Percentiles rank a stretch among this genome's conserved stretches.
Conservation (phyloP, 2,113 vertebrate species). For the Channa argus region DNA sequence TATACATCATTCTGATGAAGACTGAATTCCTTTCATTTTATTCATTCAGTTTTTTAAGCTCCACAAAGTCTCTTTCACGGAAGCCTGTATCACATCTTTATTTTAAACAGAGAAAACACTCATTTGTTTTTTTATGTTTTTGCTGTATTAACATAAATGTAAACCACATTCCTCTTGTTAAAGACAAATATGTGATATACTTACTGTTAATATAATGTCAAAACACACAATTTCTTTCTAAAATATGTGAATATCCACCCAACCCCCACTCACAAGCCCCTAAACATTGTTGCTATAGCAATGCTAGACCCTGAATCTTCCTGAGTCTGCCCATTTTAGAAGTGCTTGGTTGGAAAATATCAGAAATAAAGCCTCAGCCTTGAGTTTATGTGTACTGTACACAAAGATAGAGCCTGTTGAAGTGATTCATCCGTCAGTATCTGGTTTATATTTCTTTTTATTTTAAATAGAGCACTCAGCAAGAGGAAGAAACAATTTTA, state of each 20-base stretch:
- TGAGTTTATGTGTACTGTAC: constrained; percentile 42
- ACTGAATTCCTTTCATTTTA: too few species aligned
- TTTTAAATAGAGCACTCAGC: neutral
- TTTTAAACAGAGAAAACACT: too few species aligned
- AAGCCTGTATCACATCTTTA: too few species aligned
- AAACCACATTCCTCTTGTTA: too few species aligned
- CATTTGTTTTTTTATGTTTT: too few species aligned
- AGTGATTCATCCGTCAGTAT: neutral
- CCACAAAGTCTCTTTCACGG: too few species aligned
- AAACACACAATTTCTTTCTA: neutral
- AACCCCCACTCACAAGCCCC: constrained; percentile 35
- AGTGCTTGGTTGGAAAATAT: constrained; percentile 21
- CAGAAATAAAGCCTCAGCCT: constrained; percentile 43
- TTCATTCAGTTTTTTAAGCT: too few species aligned
- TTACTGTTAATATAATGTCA: neutral
- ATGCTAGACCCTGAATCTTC: constrained; percentile 59
- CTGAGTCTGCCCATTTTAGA: constrained; percentile 19
- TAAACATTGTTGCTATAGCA: constrained; percentile 74
- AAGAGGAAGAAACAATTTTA: neutral
- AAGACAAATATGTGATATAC: neutral
- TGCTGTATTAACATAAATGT: too few species aligned
- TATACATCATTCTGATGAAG: too few species aligned
- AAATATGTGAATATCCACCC: constrained; percentile 17
- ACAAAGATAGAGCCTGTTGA: neutral
- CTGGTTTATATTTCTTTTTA: neutral